Evolutionary conservation across 1,140 invertebrate species (phyloP).

Genomic region (Brachionus calyciflorus): DNA sequence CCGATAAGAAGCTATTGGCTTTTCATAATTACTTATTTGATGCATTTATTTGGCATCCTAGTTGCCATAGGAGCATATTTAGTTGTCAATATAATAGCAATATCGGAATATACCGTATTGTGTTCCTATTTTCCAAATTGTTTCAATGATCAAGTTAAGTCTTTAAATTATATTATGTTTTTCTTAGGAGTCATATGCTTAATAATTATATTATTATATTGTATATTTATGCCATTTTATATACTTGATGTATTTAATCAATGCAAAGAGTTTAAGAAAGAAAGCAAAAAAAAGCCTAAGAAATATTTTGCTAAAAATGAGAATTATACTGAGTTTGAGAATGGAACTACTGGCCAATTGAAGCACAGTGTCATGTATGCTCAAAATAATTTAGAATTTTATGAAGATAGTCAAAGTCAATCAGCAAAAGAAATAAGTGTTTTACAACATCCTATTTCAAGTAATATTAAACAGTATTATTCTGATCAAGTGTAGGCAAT

Average conservation of each 20-base stretch:
- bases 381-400: neutral
- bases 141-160: neutral
- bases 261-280: neutral
- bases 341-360: neutral
- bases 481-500: too few relatives aligned
- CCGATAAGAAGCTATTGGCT: neutral
- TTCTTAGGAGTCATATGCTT: neutral
- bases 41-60: slow-evolving; percentile 13
- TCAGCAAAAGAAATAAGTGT: neutral
- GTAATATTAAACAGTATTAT: neutral
- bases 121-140: neutral
- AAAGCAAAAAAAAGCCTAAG: neutral
- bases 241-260: neutral
- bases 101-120: neutral
- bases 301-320: neutral
- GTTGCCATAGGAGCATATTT: neutral
- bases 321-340: neutral
- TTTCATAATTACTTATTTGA: neutral
- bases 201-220: neutral
- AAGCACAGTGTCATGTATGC: neutral
- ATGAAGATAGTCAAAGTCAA: neutral
- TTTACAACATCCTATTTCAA: neutral
- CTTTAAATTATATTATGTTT: neutral
- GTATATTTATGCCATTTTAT: neutral
- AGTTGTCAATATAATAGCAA: neutral